These are phyloP conservation scores for Sinocyclocheilus maitianheensis DNA, from an alignment of 2,113 vertebrate genomes.

Conservation along the genomic window DNA sequence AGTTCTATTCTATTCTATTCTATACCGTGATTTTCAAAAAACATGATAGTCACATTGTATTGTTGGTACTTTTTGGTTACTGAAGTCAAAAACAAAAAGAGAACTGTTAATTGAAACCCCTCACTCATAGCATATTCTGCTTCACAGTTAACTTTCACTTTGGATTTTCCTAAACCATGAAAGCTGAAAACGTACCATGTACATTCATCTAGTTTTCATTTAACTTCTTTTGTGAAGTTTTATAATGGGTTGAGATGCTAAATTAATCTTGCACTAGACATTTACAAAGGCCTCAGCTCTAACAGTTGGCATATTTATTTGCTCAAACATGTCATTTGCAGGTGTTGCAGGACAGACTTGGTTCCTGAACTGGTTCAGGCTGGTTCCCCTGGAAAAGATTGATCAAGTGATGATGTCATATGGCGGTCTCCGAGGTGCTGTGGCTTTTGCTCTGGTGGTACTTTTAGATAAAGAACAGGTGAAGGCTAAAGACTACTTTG, in stretches of 20 bases:
- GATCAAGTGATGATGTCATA: conserved; percentile 99
- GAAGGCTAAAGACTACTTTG: conserved; percentile 96
- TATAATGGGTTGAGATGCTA: background rate
- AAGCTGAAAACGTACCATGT: background rate
- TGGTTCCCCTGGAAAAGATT: conserved; percentile 91
- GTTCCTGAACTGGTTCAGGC: conserved; percentile 90
- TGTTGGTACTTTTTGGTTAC: background rate
- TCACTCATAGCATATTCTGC: background rate
- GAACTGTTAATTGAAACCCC: background rate
- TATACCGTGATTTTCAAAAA: background rate
- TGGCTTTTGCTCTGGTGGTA: conserved; percentile 93
- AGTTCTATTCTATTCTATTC: background rate
- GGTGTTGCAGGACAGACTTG: conserved; percentile 93
- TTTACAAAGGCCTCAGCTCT: background rate
- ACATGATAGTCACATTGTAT: background rate
- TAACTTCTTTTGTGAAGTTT: background rate
- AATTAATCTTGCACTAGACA: background rate
- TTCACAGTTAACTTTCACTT: background rate
- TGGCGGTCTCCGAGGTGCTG: conserved; percentile 91
- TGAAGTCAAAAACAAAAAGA: background rate
- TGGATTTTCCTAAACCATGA: background rate
- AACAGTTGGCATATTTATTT: background rate
- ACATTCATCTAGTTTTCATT: background rate
- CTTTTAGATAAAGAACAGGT: conserved; percentile 84
- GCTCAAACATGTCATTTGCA: conserved; percentile 58